Percentiles rank a stretch among this genome's conserved stretches.
Conservation (phyloP, 1,140 invertebrate genomes). For the Globodera rostochiensis region DNA sequence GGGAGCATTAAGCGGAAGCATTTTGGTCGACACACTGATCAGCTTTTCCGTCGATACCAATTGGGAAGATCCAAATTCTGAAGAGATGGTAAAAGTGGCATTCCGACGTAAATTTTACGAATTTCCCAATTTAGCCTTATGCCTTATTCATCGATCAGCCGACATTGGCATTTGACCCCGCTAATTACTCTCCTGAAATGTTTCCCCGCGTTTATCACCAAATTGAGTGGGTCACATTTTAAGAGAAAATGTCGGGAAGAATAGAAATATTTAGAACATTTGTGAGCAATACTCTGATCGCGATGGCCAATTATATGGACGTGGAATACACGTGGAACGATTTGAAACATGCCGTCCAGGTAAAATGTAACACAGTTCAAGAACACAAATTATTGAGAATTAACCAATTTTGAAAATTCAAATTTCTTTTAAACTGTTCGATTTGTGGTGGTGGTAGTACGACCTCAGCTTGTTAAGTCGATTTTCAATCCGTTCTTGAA, state of each 20-base stretch:
- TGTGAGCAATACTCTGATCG: neutral
- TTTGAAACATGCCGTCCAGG: neutral
- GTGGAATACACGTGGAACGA: conserved; percentile 9
- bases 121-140: conserved; percentile 6
- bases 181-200: neutral
- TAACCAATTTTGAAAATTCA: too few relatives aligned
- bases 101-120: neutral
- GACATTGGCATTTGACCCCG: conserved; percentile 6
- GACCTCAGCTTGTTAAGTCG: too few relatives aligned
- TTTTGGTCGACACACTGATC: conserved; percentile 14
- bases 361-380: too few relatives aligned
- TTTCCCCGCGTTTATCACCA: neutral
- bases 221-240: neutral
- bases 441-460: too few relatives aligned
- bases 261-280: neutral
- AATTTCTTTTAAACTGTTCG: too few relatives aligned
- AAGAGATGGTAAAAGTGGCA: neutral
- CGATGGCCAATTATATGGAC: conserved; percentile 10
- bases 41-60: conserved; percentile 21
- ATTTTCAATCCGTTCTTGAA: too few relatives aligned
- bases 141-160: conserved; percentile 22
- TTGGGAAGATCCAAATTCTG: conserved; percentile 22
- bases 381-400: too few relatives aligned
- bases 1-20: neutral
- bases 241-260: too few relatives aligned